phyloP scores from a whole-genome alignment of 2,888 invertebrate species.

The Odontomyia ornata region DNA sequence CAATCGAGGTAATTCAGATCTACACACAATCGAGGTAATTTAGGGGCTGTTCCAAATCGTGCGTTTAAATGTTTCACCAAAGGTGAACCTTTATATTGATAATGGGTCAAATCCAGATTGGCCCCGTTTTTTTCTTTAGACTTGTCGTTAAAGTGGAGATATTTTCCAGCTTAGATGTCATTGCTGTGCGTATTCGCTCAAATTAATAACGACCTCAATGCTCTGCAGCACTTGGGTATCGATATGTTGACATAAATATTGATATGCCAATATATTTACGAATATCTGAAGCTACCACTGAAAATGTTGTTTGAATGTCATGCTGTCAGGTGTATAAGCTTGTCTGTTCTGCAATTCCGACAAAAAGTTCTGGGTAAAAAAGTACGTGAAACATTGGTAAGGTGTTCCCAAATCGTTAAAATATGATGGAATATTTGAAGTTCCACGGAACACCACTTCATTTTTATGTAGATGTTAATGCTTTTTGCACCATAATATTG shows the following conservation, averaged over 20 bases:
- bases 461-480: constrained; percentile 12
- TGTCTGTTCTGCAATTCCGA: constrained; percentile 9
- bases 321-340: constrained; percentile 16
- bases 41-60: neutral
- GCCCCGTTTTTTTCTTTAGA: constrained; percentile 6
- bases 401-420: constrained; percentile 19
- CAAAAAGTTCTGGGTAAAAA: neutral
- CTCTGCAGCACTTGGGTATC: neutral
- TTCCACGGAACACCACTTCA: neutral
- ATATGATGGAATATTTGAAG: neutral
- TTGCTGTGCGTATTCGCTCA: neutral
- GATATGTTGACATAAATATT: constrained; percentile 16
- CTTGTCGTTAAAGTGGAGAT: constrained; percentile 9
- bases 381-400: constrained; percentile 16
- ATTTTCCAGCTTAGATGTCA: neutral
- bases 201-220: neutral
- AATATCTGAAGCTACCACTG: neutral
- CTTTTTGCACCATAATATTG: neutral
- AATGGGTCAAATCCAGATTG: neutral
- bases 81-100: neutral
- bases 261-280: constrained; percentile 14
- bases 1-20: too few species aligned
- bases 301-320: constrained; percentile 15
- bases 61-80: neutral
- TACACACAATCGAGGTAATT: constrained; percentile 10